phyloP scores from a whole-genome alignment of 2,888 invertebrate genomes.

The Eupeodes latifasciatus region DNA sequence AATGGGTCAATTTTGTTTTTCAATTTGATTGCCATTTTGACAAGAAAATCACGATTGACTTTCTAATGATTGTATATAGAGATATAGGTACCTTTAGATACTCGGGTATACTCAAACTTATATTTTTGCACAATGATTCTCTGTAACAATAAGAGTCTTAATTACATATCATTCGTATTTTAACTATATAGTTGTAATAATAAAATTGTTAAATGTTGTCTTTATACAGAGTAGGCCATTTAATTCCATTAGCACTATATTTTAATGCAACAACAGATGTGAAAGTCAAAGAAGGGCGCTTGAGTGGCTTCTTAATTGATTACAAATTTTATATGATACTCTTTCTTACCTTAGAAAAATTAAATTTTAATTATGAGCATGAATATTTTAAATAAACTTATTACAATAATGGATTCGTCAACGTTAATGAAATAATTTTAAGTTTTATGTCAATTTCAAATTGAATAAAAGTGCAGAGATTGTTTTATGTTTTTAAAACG shows the following conservation, averaged over 20 bases:
- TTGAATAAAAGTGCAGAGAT: too few species aligned
- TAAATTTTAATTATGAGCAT: too few species aligned
- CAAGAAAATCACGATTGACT: conserved; percentile 49
- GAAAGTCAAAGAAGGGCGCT: conserved; percentile 23
- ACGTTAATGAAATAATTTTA: too few species aligned
- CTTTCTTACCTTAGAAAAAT: too few species aligned
- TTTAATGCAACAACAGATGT: conserved; percentile 38
- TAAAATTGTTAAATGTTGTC: conserved; percentile 12
- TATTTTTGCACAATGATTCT: conserved; percentile 10
- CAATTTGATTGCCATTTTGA: conserved; percentile 46
- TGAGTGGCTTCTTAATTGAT: conserved; percentile 54
- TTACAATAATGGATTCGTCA: too few species aligned
- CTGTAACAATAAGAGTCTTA: conserved; percentile 57
- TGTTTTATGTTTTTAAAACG: too few species aligned
- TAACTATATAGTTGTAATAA: conserved; percentile 5
- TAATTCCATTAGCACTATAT: conserved; percentile 42
- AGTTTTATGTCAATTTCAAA: too few species aligned
- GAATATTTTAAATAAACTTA: too few species aligned
- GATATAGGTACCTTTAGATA: not conserved
- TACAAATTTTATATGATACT: conserved; percentile 10
- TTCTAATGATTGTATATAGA: conserved; percentile 33
- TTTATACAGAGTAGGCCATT: conserved; percentile 30
- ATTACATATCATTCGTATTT: conserved; percentile 35
- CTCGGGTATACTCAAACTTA: not conserved
- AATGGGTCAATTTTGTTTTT: conserved; percentile 23